phyloP scores from a whole-genome alignment of 2,888 invertebrate genomes.

The Torymus texanus region DNA sequence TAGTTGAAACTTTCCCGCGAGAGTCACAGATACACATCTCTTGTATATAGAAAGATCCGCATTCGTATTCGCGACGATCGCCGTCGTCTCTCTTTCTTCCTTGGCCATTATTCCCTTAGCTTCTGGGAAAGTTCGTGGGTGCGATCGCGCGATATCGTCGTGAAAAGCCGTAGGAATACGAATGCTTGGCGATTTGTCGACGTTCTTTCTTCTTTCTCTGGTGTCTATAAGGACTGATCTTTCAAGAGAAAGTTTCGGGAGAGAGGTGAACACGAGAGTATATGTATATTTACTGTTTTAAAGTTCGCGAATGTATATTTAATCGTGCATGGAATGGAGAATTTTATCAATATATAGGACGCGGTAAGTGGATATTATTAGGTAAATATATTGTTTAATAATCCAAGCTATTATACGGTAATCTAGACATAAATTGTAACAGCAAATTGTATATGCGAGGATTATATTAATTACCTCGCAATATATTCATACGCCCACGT shows the following conservation, averaged over 20 bases:
- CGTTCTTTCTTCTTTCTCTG: background rate
- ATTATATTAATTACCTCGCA: too few relatives aligned
- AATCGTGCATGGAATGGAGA: too few relatives aligned
- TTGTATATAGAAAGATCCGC: background rate
- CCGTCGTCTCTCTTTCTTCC: background rate
- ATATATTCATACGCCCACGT: too few relatives aligned
- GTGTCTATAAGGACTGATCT: background rate
- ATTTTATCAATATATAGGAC: too few relatives aligned
- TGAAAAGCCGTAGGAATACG: conserved; percentile 13
- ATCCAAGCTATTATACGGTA: too few relatives aligned
- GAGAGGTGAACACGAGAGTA: too few relatives aligned
- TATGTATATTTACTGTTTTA: too few relatives aligned
- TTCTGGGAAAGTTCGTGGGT: conserved; percentile 42
- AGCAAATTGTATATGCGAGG: too few relatives aligned
- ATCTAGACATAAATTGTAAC: too few relatives aligned
- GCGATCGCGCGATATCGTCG: conserved; percentile 27
- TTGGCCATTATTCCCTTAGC: background rate
- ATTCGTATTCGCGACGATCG: conserved; percentile 33
- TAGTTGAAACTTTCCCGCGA: background rate
- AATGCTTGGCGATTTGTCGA: background rate
- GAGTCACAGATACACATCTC: background rate
- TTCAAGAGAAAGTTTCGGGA: background rate
- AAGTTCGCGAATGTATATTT: too few relatives aligned
- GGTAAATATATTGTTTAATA: too few relatives aligned
- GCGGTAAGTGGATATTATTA: too few relatives aligned